Base-by-base conservation (phyloP, 2,888 invertebrate genomes). In the Copidosoma aretas region DNA sequence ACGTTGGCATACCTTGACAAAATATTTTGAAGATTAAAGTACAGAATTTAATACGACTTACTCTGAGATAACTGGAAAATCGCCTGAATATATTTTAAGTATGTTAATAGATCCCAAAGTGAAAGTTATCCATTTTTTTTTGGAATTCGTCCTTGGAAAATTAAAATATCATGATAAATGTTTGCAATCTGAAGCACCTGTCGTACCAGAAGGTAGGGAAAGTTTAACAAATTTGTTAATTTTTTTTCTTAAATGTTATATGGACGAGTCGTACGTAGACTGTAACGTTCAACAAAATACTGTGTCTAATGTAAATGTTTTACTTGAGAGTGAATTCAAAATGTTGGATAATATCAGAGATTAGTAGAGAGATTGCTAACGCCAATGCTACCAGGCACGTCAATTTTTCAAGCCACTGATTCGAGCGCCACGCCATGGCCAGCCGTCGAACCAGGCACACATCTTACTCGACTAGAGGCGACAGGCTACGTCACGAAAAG, bases 1-100 rank as follows among this genome's bases (percentile, higher is more conserved):
- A 63, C 78, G 80, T 67, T 79, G 79, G 77, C 71, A 77, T 53
- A 75, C 78, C 21, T 63, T 79, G 41, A 52, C 56, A 59, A 43
- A 71, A n/a, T 78, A 73, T 68, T 79, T 78, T 66, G 71, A 70
- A 43, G 67, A 73, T 10, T 71, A 76, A 53, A 64, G 32, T 32
- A 32, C 32, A 32, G 4, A 32, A 32, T 32, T 32, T 32, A 32
- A 32, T 32, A 8, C 8, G 8, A 32, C 32, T 32, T 8, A 32
- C 3, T 32, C 32, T 8, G 32, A 32, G 8, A 32, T 32, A 32
- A 32, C 32, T 5, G 32, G 8, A 32, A 32, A 32, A 8, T 32
- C 32, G 3, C 32, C 32, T 32, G 32, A 32, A 32, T 8, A 32
- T 8, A 32, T 32, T 3, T 32, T 32, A 8, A 32, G 32, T 5